These are phyloP conservation scores for Shargacucullia verbasci DNA, from an alignment of 2,888 invertebrate genomes.

Conservation along the genomic window DNA sequence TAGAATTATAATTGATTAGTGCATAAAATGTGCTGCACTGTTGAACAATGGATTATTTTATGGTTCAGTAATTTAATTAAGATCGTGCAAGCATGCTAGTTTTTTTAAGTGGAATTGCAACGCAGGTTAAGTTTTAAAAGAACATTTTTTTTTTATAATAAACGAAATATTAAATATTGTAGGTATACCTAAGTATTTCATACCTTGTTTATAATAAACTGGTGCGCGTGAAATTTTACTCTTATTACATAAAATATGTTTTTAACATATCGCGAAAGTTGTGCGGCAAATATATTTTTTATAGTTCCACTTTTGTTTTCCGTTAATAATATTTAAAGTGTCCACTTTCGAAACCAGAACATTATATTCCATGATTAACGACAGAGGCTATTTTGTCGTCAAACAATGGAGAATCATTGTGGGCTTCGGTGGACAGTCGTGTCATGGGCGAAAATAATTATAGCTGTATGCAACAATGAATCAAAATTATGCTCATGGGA, in stretches of 20 bases:
- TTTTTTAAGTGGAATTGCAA: too few species aligned
- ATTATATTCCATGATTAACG: conserved; percentile 46
- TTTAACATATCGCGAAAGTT: conserved; percentile 38
- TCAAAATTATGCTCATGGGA: conserved; percentile 54
- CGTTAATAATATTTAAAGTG: conserved; percentile 18
- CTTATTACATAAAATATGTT: too few species aligned
- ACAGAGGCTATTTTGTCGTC: conserved; percentile 22
- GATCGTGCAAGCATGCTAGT: too few species aligned
- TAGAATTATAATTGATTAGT: conserved; percentile 41
- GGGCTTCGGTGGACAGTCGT: conserved; percentile 64
- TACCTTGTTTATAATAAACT: too few species aligned
- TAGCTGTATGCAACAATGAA: conserved; percentile 48
- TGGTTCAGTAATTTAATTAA: conserved; percentile 14
- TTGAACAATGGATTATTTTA: conserved; percentile 5
- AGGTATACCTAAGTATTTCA: too few species aligned
- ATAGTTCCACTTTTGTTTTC: conserved; percentile 31
- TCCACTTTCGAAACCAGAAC: conserved; percentile 44
- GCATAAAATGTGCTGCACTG: conserved; percentile 3
- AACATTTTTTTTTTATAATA: too few species aligned
- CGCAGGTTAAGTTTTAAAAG: not conserved
- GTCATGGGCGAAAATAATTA: conserved; percentile 73
- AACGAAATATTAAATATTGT: too few species aligned
- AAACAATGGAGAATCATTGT: conserved; percentile 50
- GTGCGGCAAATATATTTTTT: conserved; percentile 26
- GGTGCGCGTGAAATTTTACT: too few species aligned